These are phyloP conservation scores for Sprattus sprattus DNA, from an alignment of 2,113 vertebrate species.

Conservation along the genomic window DNA sequence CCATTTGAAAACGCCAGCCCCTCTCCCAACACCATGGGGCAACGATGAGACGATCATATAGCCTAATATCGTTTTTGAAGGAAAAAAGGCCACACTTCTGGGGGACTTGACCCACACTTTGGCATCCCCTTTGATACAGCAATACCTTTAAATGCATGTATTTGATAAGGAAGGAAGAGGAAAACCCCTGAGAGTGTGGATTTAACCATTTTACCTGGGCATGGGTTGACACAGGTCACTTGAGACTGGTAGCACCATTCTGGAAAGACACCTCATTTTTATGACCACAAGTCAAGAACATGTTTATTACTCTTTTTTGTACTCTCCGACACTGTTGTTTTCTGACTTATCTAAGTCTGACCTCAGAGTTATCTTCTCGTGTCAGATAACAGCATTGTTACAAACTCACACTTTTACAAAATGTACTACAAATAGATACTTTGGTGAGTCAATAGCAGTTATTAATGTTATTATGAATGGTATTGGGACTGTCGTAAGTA, in stretches of 20 bases:
- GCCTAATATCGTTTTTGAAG: too few species aligned
- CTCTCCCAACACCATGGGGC: too few species aligned
- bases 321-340: not conserved
- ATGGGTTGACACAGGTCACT: slow-evolving; percentile 49
- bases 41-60: too few species aligned
- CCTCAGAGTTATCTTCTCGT: not conserved
- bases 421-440: not conserved
- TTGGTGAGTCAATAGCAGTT: not conserved
- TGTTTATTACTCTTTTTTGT: not conserved
- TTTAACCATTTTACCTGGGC: slow-evolving; percentile 49
- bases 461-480: too few species aligned
- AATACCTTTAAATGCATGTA: not conserved
- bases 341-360: not conserved
- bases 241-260: slow-evolving; percentile 69
- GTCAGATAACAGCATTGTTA: not conserved
- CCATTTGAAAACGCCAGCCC: too few species aligned
- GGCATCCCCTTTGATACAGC: not conserved
- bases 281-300: not conserved
- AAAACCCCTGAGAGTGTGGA: not conserved
- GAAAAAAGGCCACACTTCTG: too few species aligned
- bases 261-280: slow-evolving; percentile 29
- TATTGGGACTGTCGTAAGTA: too few species aligned
- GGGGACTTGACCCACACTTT: too few species aligned
- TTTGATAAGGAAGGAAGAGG: not conserved
- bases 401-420: not conserved